Base-by-base conservation (phyloP, 2,888 invertebrate species). In the Orchesella flavescens region DNA sequence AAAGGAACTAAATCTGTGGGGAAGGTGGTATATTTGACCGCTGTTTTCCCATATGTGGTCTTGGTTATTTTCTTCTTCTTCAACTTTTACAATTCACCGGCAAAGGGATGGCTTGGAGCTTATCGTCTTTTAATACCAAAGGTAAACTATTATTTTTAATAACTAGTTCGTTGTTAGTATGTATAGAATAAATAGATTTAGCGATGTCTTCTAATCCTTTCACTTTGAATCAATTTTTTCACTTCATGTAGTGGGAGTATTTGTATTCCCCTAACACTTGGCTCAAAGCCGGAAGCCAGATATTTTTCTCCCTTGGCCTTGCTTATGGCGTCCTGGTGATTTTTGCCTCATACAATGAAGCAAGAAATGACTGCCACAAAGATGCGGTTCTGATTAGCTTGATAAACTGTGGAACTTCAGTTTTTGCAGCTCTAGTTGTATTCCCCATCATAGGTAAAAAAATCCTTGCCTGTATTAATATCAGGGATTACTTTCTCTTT, bases 1-100 rank as follows among this genome's bases (percentile, higher is more conserved):
- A 86, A 83, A 24, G 84, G 86, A 23, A 74, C 83, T 9, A 74
- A 84, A 57, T 49, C 65, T 0, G 69, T 84, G 13, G 84, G 81
- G 10, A 49, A 65, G 9, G 79, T 85, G 1, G 86, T 98, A 10
- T 99, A 98, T 91, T 96, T 99, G 90, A 99, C 98, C 0, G 97
- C 98, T 0, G 92, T 98, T 1, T 97, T 97, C 90, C 97, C 97
- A 0, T 97, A 97, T 90, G 94, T 96, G 86, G 92, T 97, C 88
- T 91, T 98, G 44, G 95, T 96, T 24, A 93, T 96, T 77, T 92
- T 98, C 68, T 92, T 97, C n/a, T 44, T 85, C 15, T 21, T 7
- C 1, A 74, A 80, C 15, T 74, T 72, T 1, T 9, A n/a, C 15
- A 23, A 49, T n/a, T 44, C 69, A 15, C 68, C 61, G 7, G 10